A percentile compares a stretch with the other conserved stretches of the same genome.
Evolutionary conservation across 2,797 vertebrate genomes (phyloP).

Genomic region (Poeciliopsis turneri): DNA sequence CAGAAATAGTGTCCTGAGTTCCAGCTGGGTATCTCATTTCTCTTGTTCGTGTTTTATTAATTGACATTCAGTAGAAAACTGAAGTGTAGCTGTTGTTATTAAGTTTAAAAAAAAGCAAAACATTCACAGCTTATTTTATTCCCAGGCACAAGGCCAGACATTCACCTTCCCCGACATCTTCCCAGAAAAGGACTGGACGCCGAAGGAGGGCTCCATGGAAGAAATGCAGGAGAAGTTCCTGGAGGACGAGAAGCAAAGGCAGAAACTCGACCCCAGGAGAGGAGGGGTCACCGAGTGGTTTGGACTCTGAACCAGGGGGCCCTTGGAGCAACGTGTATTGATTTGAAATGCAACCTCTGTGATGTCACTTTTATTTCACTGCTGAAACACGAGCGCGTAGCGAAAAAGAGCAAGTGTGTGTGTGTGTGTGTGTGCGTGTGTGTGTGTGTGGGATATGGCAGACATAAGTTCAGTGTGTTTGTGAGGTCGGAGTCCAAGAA

Average conservation of each 20-base stretch:
- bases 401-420: slow-evolving; percentile 53
- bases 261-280: slow-evolving; percentile 85
- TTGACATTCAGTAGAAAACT: neutral
- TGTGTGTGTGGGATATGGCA: slow-evolving; percentile 39
- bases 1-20: slow-evolving; percentile 50
- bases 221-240: slow-evolving; percentile 81
- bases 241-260: slow-evolving; percentile 84
- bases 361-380: slow-evolving; percentile 66
- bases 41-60: slow-evolving; percentile 10
- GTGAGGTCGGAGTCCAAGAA: slow-evolving; percentile 52
- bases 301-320: slow-evolving; percentile 80
- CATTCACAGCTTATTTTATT: slow-evolving; percentile 17
- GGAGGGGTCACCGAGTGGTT: slow-evolving; percentile 93
- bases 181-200: slow-evolving; percentile 79
- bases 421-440: slow-evolving; percentile 22
- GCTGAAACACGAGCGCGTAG: slow-evolving; percentile 48
- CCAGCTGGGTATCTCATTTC: slow-evolving; percentile 33
- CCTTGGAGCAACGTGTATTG: slow-evolving; percentile 41
- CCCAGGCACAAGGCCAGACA: slow-evolving; percentile 88
- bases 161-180: slow-evolving; percentile 94
- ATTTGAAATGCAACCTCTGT: slow-evolving; percentile 52
- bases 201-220: slow-evolving; percentile 75
- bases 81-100: slow-evolving; percentile 7
- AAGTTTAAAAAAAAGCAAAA: neutral
- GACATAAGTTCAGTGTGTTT: slow-evolving; percentile 48